Base-by-base conservation (phyloP, 2,113 vertebrate species). In the Dasyurus viverrinus region DNA sequence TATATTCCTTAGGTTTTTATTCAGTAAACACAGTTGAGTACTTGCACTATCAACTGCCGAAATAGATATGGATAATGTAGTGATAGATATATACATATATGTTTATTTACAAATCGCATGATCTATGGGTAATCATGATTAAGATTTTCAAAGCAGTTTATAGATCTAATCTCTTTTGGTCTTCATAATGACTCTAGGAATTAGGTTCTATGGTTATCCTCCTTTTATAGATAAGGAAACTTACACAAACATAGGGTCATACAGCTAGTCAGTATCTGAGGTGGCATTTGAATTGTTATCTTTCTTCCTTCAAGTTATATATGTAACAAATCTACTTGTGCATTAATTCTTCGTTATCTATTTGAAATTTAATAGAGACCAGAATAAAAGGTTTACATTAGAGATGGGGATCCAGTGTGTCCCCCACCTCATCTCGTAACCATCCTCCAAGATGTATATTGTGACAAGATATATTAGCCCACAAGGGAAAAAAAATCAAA, bases 271-370 rank as follows among this genome's bases (percentile, higher is more conserved):
- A 68, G 60, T 16, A 4, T n/a, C 60, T 68, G 4, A 47, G 47
- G 47, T 47, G 3, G 12, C 12, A 68, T 14, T 68, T 36, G 3
- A 68, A 68, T 0, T 16, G 3, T 6, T 4, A 68, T 16, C 16
- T 84, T n/a, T 16, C 12, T 68, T 12, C 12, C 4, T 42, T 84
- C 16, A 84, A 1, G 16, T 42, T 84, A 0, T 7, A 42, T 42
- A 42, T 19, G 19, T 42, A 84, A 42, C 14, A n/a, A 16, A 84
- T 68, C 27, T 16, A 42, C 8, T n/a, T 6, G 19, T 42, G 16
- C 0, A 36, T 84, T 1, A 1, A 84, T 42, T 6, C 2, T 42
- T 42, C 27, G n/a, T 9, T n/a, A 2, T 22, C 1, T 22, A n/a
- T 42, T 84, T 84, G 5, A 7, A 42, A 84, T 42, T 84, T 84